phyloP scores from a whole-genome alignment of 2,113 vertebrate species.

The Ageneiosus marmoratus region DNA sequence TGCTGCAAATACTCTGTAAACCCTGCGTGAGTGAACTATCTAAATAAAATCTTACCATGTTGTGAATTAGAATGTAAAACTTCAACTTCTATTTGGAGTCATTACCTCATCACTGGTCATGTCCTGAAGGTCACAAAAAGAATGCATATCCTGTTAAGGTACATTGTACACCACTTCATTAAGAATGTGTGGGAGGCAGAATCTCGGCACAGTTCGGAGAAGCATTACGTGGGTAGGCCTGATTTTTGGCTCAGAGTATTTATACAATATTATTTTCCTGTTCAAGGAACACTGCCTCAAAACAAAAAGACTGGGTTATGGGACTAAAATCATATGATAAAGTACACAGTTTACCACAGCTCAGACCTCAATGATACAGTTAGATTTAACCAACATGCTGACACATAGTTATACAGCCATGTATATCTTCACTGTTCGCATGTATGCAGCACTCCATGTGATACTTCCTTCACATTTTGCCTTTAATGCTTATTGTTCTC shows the following conservation, averaged over 20 bases:
- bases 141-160: constrained; percentile 15
- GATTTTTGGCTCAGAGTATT: constrained; percentile 58
- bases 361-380: constrained; percentile 28
- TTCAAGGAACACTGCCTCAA: constrained; percentile 57
- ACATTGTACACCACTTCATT: neutral
- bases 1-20: too few species aligned
- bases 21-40: too few species aligned
- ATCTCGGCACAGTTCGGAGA: neutral
- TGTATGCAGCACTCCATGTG: neutral
- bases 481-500: constrained; percentile 6
- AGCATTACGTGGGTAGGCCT: constrained; percentile 36
- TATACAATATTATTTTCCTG: constrained; percentile 62
- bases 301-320: constrained; percentile 42
- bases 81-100: neutral
- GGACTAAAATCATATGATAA: neutral
- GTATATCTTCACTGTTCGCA: neutral
- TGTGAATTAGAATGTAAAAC: neutral
- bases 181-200: neutral
- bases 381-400: constrained; percentile 18
- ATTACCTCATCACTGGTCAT: constrained; percentile 12
- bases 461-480: neutral
- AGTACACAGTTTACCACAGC: constrained; percentile 4
- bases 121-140: constrained; percentile 4
- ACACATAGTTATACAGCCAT: neutral
- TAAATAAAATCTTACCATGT: too few species aligned